These are phyloP conservation scores for Hippocampus guttulatus DNA, from an alignment of 2,113 vertebrate genomes.

Conservation along the genomic window DNA sequence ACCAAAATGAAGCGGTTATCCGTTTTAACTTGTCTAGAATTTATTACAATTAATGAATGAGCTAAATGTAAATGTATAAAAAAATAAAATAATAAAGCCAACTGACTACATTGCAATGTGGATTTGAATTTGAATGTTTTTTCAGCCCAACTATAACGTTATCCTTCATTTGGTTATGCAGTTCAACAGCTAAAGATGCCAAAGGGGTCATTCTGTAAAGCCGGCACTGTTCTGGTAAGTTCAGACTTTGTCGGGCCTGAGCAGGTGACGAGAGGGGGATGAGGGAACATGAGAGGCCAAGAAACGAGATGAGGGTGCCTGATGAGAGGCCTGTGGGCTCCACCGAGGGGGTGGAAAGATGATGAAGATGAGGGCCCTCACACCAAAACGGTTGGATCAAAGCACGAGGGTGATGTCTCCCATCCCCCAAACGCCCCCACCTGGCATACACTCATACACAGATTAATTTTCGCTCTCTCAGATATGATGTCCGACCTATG, in stretches of 20 bases:
- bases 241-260: slow-evolving; percentile 22
- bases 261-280: slow-evolving; percentile 30
- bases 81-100: too few relatives aligned
- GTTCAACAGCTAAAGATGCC: neutral
- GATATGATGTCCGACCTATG: slow-evolving; percentile 25
- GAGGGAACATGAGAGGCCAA: slow-evolving; percentile 56
- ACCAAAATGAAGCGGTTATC: too few relatives aligned
- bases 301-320: slow-evolving; percentile 54
- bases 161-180: neutral
- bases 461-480: slow-evolving; percentile 26
- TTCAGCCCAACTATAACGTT: neutral
- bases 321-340: slow-evolving; percentile 55
- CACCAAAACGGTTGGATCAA: slow-evolving; percentile 55
- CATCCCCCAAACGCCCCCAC: slow-evolving; percentile 17
- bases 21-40: too few relatives aligned
- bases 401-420: slow-evolving; percentile 15
- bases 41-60: too few relatives aligned
- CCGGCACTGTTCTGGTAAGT: slow-evolving; percentile 5
- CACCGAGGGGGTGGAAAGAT: slow-evolving; percentile 36
- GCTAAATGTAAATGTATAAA: too few relatives aligned
- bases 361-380: slow-evolving; percentile 56
- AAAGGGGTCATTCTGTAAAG: slow-evolving; percentile 24
- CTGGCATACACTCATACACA: slow-evolving; percentile 22
- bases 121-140: too few relatives aligned
- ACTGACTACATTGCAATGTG: too few relatives aligned